Conservation (phyloP, 2,888 invertebrate species). For the Agrochola litura region DNA sequence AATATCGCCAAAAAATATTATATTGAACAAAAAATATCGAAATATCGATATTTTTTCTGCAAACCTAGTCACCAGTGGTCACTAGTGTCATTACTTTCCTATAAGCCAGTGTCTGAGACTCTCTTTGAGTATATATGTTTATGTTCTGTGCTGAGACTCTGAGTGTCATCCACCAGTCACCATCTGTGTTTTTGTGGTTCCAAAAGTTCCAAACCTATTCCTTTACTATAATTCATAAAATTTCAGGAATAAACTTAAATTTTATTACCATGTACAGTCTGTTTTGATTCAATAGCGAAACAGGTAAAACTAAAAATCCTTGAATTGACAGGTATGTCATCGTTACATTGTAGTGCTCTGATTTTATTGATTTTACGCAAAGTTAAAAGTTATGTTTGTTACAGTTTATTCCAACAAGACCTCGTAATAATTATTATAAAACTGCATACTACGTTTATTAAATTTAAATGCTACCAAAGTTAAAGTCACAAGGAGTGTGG, state of each 20-base stretch:
- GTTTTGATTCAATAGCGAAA: conserved; percentile 9
- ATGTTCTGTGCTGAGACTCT: too few relatives aligned
- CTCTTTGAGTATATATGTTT: too few relatives aligned
- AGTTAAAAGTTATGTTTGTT: conserved; percentile 37
- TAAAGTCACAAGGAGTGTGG: conserved; percentile 33
- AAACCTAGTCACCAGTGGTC: background rate
- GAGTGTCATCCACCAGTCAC: too few relatives aligned
- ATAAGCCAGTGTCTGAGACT: too few relatives aligned
- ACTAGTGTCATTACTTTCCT: too few relatives aligned
- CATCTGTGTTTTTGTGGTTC: conserved; percentile 25
- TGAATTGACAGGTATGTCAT: conserved; percentile 46
- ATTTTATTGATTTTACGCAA: conserved; percentile 20
- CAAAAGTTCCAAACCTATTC: background rate
- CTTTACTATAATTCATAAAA: background rate
- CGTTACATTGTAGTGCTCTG: background rate
- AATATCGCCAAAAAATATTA: too few relatives aligned
- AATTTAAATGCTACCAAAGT: background rate
- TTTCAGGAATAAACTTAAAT: conserved; percentile 15
- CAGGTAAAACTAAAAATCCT: background rate
- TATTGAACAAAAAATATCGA: too few relatives aligned
- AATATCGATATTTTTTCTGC: too few relatives aligned
- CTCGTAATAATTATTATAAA: conserved; percentile 2
- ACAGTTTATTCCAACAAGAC: conserved; percentile 27
- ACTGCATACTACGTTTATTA: background rate
- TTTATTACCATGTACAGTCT: conserved; percentile 2